Evolutionary conservation across 2,888 invertebrate species (phyloP), one percentile per base, ranked within the genome.

Genomic region (Petrolisthes manimaculis): DNA sequence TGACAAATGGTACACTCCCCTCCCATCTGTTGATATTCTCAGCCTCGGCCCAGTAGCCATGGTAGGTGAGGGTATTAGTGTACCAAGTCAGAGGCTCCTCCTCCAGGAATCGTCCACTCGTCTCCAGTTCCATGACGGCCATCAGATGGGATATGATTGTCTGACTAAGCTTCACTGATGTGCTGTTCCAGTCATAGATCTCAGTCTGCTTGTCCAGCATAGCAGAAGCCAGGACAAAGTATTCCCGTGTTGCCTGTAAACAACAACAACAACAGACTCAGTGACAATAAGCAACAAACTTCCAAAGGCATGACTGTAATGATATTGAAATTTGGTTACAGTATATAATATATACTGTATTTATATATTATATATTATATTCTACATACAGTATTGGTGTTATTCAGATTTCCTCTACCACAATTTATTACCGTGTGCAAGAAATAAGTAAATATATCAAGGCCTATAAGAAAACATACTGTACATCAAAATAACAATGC

Each of bases 201-300:
- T 89, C 89, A 5, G n/a, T 24, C 75, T 90, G 89, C 55, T 89
- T 89, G 83, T 89, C 87, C 54, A 90, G 69, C 79, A 90, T 53
- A 4, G 84, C 74, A n/a, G 90, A 90, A 6, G 88, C 74, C 81
- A 90, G 79, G 24, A 83, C 54, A 67, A 90, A 90, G 75, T 84
- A 90, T 54, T 90, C 78, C 78, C 84, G 55, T n/a, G 83, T 86
- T 24, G 86, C 87, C 90, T 90, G 88, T 37, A 37, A 37, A 37
- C 37, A 37, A 37, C 37, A 37, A 37, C 37, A 37, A 37, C 37
- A 37, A 37, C 37, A 37, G 2, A 37, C 37, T 37, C 37, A 37
- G 37, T 37, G 37, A 37, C 37, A 37, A 37, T 37, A 37, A 37
- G 37, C 37, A 37, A 37, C 37, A 1, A 37, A 37, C 37, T 37